These are phyloP conservation scores for Xenopus petersii DNA, from an alignment of 2,797 vertebrate species.

Conservation along the genomic window DNA sequence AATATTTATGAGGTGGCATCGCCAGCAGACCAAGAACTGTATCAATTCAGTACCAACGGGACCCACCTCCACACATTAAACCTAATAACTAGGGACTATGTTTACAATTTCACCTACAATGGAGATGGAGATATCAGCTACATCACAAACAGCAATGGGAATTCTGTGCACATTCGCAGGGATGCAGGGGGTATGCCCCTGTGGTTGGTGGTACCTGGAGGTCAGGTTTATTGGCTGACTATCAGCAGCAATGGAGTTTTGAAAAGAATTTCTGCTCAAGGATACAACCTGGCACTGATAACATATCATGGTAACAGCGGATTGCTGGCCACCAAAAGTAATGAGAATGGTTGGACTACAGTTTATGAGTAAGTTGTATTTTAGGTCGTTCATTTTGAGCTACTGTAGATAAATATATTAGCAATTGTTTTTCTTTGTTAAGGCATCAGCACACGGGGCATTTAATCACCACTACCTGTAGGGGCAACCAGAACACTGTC, in stretches of 20 bases:
- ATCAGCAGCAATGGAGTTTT: constrained; percentile 92
- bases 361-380: constrained; percentile 85
- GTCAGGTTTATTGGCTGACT: constrained; percentile 91
- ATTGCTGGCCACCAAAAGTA: constrained; percentile 90
- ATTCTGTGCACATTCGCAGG: constrained; percentile 82
- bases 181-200: constrained; percentile 86
- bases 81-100: constrained; percentile 87
- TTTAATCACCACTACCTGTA: too few species aligned
- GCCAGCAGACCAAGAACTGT: constrained; percentile 89
- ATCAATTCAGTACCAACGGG: constrained; percentile 89
- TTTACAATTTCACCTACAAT: constrained; percentile 89
- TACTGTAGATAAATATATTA: too few species aligned
- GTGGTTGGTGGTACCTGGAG: constrained; percentile 87
- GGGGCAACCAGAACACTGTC: too few species aligned
- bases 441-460: too few species aligned
- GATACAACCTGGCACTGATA: constrained; percentile 90
- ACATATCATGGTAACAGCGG: constrained; percentile 90
- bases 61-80: constrained; percentile 90
- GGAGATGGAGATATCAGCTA: constrained; percentile 78
- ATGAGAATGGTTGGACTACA: constrained; percentile 95
- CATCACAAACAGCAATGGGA: constrained; percentile 75
- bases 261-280: constrained; percentile 89
- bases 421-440: too few species aligned
- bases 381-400: too few species aligned
- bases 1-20: constrained; percentile 87